Conservation (phyloP, 1,140 invertebrate genomes). For the Drosophila parabipectinata region DNA sequence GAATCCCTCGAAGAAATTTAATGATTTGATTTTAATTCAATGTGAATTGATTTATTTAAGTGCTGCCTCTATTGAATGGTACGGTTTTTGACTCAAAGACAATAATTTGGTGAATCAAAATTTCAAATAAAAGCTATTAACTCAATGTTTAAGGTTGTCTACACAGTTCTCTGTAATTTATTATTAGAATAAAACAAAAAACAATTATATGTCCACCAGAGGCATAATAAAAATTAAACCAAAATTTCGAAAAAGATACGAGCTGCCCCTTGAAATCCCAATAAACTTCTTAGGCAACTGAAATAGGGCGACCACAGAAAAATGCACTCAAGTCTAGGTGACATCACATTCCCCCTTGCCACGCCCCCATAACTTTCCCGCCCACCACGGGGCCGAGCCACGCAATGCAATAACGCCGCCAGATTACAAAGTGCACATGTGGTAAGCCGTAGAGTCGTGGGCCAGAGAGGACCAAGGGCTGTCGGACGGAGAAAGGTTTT, state of each 20-base stretch:
- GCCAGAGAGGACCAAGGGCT: background rate
- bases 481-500: constrained; percentile 26
- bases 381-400: constrained; percentile 7
- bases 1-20: background rate
- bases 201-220: constrained; percentile 28
- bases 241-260: constrained; percentile 10
- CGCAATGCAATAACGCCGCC: constrained; percentile 79
- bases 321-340: constrained; percentile 68
- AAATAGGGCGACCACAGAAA: constrained; percentile 40
- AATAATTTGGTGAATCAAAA: too few species aligned
- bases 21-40: background rate
- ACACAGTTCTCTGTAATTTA: too few species aligned
- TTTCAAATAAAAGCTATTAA: too few species aligned
- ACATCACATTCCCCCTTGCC: constrained; percentile 13
- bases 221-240: too few species aligned
- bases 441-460: constrained; percentile 75
- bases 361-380: background rate
- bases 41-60: background rate
- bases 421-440: constrained; percentile 82
- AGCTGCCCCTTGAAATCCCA: constrained; percentile 9
- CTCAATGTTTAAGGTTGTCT: too few species aligned
- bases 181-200: constrained; percentile 12
- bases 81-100: too few species aligned
- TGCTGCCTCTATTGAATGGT: background rate
- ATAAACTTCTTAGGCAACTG: constrained; percentile 30